phyloP scores from a whole-genome alignment of 37 sponge, comb jelly and placozoan species.

The Agelas oroides region DNA sequence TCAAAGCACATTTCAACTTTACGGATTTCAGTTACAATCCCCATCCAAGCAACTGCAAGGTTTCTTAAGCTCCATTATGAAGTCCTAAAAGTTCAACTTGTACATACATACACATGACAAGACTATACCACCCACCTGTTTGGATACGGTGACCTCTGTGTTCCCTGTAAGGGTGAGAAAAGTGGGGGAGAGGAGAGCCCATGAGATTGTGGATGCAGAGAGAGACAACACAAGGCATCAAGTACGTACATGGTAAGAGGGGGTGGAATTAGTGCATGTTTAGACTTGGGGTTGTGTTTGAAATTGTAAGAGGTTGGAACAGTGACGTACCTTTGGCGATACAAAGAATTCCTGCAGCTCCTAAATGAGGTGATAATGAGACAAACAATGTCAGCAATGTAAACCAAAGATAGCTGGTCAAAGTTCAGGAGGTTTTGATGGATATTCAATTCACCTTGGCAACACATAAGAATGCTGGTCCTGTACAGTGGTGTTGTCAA shows the following conservation, averaged over 20 bases:
- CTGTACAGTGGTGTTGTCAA: no score
- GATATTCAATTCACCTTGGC: no score
- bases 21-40: no score
- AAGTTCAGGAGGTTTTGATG: no score
- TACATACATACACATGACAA: not conserved
- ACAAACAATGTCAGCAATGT: not conserved
- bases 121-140: not conserved
- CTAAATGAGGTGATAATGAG: constrained; percentile 4
- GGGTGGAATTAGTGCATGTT: not conserved
- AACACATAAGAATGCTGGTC: no score
- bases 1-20: no score
- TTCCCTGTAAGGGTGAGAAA: constrained; percentile 2
- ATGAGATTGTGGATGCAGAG: not conserved
- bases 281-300: not conserved
- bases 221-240: no score
- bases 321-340: constrained; percentile 56
- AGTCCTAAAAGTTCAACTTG: not conserved
- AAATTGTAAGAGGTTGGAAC: no score
- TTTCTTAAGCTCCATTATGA: no score
- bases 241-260: no score
- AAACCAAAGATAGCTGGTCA: no score
- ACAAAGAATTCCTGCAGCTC: constrained; percentile 68
- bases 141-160: constrained; percentile 33
- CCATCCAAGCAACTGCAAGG: no score
- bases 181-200: not conserved